Base-by-base conservation (phyloP, 1,140 invertebrate species). In the Drosophila varians region DNA sequence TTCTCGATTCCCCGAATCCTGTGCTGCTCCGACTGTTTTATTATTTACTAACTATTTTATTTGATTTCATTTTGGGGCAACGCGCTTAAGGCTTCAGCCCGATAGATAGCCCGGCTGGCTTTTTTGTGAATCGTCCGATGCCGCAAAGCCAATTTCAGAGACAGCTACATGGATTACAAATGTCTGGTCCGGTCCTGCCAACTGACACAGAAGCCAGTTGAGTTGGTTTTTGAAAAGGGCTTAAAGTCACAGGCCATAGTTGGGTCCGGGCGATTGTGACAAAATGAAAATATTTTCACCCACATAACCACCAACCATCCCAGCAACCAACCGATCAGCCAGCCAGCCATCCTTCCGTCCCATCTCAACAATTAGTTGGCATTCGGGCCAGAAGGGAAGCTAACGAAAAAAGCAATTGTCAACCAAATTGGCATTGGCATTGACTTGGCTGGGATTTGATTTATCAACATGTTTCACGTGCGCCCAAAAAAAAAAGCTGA, bases 41-140 rank as follows among this genome's bases (percentile, higher is more conserved):
- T 86, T 86, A 86, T 86, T 86, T 80, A 86, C 82, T 86, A 86
- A 86, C 82, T 86, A 86, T 86, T 86, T 86, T 87, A 87, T 86
- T 86, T 86, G 82, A 86, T 86, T 86, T 84, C 74, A 87, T 80
- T n/a, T 84, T 61, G 38, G 43, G 66, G 61, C 80, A 73, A 66
- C 68, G 71, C 60, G 68, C 68, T 62, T 61, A 73, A 61, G 64
- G 53, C 43, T 70, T 71, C 66, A 36, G 12, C 53, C n/a, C n/a
- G n/a, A n/a, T 23, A 28, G 28, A 31, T 31, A 31, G 28, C 11
- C 21, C 23, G 5, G 36, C 42, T 21, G 43, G 60, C 54, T 52
- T 38, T 58, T 64, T 57, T 58, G 19, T 60, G 58, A 58, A 62
- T 60, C 46, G 26, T 57, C 47, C 34, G 47, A 60, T 71, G 34